Evolutionary conservation across 2,797 vertebrate genomes (phyloP).

Genomic region (Neostethus bicornis): DNA sequence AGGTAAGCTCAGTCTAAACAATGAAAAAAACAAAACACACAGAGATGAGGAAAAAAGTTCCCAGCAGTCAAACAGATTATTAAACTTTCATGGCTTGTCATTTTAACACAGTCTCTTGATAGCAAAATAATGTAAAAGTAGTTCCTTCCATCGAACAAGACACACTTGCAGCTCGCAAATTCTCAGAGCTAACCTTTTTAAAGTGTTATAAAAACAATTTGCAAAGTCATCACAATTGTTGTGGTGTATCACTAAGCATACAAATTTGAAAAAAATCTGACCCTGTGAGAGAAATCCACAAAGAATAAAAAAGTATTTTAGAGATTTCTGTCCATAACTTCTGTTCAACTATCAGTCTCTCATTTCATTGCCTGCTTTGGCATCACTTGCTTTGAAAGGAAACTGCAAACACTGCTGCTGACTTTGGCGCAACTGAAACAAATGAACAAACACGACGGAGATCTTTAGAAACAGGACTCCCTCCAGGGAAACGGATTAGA

Average conservation of each 20-base stretch:
- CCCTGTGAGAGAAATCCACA: constrained; percentile 2
- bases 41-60: not conserved
- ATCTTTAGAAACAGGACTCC: constrained; percentile 1
- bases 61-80: constrained; percentile 6
- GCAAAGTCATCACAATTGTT: constrained; percentile 13
- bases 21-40: constrained; percentile 2
- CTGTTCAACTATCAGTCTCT: no score
- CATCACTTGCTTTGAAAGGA: constrained; percentile 5
- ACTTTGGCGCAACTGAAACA: not conserved
- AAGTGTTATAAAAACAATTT: constrained; percentile 12
- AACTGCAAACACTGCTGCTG: not conserved
- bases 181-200: not conserved
- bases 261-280: constrained; percentile 21
- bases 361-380: not conserved
- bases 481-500: constrained; percentile 7
- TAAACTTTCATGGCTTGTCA: no score
- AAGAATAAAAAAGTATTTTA: no score
- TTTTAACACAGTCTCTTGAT: no score
- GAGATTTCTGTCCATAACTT: no score
- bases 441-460: not conserved
- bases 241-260: not conserved
- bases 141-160: not conserved
- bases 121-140: no score
- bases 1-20: constrained; percentile 11
- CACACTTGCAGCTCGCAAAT: not conserved